phyloP scores from a whole-genome alignment of 2,113 vertebrate species.

The Bucco capensis region DNA sequence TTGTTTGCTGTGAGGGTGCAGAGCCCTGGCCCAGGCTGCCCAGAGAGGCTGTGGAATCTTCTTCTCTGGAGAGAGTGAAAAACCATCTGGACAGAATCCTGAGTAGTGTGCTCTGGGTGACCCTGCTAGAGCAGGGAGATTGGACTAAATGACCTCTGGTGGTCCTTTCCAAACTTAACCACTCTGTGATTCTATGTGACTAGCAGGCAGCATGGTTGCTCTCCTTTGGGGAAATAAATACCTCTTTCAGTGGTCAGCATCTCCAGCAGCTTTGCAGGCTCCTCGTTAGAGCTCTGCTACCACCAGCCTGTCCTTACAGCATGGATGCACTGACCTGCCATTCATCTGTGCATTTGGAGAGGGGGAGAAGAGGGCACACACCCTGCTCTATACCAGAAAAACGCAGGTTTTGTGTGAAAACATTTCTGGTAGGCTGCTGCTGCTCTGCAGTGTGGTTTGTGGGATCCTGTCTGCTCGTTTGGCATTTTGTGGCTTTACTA shows the following conservation, averaged over 20 bases:
- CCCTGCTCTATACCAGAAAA: background rate
- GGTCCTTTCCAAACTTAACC: too few relatives aligned
- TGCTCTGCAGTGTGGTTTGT: conserved; percentile 16
- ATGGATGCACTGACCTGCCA: background rate
- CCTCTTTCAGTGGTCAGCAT: background rate
- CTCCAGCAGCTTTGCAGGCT: background rate
- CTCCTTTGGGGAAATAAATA: background rate
- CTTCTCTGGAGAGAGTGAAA: too few relatives aligned
- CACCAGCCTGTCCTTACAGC: accelerated
- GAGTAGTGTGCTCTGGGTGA: too few relatives aligned
- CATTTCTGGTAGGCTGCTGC: background rate
- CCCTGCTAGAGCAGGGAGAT: too few relatives aligned
- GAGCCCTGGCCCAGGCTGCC: too few relatives aligned
- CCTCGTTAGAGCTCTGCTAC: background rate
- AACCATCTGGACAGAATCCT: too few relatives aligned
- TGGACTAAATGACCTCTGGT: too few relatives aligned
- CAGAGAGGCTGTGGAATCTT: too few relatives aligned
- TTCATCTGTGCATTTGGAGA: accelerated
- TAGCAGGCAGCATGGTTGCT: background rate
- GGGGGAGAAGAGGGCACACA: background rate
- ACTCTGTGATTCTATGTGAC: too few relatives aligned
- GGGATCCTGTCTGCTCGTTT: conserved; percentile 43
- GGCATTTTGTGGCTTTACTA: conserved; percentile 17
- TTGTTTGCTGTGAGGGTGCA: too few relatives aligned
- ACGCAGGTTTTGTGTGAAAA: background rate